A percentile compares a stretch with the other conserved stretches of the same genome.
These are phyloP conservation scores for Drosophila arawakana DNA, from an alignment of 1,140 invertebrate species.

Conservation along the genomic window DNA sequence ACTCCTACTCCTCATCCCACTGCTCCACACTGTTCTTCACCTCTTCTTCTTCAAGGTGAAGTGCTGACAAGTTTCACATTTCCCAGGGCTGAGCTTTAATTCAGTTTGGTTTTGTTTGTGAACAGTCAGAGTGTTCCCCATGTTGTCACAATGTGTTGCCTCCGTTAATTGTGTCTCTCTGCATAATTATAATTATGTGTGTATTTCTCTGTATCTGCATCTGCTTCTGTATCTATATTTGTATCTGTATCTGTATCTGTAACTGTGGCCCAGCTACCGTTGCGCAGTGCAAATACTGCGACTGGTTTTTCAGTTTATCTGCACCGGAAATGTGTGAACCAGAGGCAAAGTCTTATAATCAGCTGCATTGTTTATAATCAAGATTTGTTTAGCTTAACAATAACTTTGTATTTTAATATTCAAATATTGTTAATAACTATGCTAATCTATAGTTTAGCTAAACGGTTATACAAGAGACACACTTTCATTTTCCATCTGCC, in stretches of 20 bases:
- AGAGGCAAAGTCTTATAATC: constrained; percentile 49
- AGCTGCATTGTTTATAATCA: constrained; percentile 50
- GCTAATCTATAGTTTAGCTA: constrained; percentile 32
- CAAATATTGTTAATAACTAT: constrained; percentile 24
- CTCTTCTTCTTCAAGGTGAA: constrained; percentile 27
- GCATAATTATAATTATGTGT: constrained; percentile 53
- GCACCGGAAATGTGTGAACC: constrained; percentile 62
- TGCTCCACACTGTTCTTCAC: too few relatives aligned
- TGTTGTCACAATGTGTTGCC: constrained; percentile 62
- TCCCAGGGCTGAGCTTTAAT: constrained; percentile 28
- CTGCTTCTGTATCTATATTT: neutral
- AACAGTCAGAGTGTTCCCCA: constrained; percentile 25
- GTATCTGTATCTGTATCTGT: constrained; percentile 10
- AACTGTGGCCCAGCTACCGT: constrained; percentile 53
- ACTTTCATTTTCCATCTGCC: constrained; percentile 33
- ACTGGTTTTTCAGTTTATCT: constrained; percentile 61
- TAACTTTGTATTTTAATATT: constrained; percentile 9
- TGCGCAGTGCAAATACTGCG: constrained; percentile 71
- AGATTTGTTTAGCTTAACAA: constrained; percentile 29
- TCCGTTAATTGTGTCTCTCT: constrained; percentile 7
- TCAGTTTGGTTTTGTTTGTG: constrained; percentile 26
- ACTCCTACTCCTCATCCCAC: neutral
- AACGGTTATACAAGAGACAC: constrained; percentile 32
- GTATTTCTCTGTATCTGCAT: constrained; percentile 7
- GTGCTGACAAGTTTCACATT: constrained; percentile 56